These are phyloP conservation scores for Mycogona germanica DNA, from an alignment of 2,888 invertebrate genomes.

Conservation along the genomic window DNA sequence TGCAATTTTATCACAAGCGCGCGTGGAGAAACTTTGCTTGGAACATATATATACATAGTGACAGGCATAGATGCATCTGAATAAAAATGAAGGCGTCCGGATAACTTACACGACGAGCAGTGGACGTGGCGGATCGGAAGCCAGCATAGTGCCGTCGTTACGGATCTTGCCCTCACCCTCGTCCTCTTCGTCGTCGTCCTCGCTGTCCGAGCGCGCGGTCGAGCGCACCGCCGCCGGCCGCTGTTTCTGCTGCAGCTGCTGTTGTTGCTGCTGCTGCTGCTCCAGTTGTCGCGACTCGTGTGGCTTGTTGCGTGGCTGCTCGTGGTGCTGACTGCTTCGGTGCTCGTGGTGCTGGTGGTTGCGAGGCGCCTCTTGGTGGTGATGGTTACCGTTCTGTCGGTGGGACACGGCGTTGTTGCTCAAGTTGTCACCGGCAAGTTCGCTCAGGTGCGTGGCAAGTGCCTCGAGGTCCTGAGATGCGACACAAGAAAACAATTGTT, in stretches of 20 bases:
- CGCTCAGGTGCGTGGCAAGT: conserved; percentile 89
- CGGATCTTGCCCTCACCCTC: conserved; percentile 47
- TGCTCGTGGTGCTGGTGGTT: too few relatives aligned
- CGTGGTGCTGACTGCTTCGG: too few relatives aligned
- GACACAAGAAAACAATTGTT: neutral
- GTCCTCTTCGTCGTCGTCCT: conserved; percentile 26
- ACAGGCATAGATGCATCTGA: too few relatives aligned
- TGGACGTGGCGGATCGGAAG: conserved; percentile 93
- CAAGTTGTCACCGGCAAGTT: conserved; percentile 57
- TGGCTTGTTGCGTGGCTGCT: conserved; percentile 59
- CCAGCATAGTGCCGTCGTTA: conserved; percentile 87
- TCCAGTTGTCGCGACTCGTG: conserved; percentile 44
- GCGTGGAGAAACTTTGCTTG: neutral
- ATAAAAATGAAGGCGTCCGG: too few relatives aligned
- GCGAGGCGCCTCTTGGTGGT: conserved; percentile 8
- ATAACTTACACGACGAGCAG: conserved; percentile 44
- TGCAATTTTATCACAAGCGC: neutral
- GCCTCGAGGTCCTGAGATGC: conserved; percentile 86
- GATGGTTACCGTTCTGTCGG: conserved; percentile 17
- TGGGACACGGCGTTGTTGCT: too few relatives aligned
- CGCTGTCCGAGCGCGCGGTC: conserved; percentile 26
- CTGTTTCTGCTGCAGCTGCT: too few relatives aligned
- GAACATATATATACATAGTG: too few relatives aligned
- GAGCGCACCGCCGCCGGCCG: conserved; percentile 26
- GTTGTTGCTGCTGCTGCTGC: too few relatives aligned